A percentile compares a stretch with the other conserved stretches of the same genome.
Evolutionary conservation across 2,888 invertebrate species (phyloP).

Genomic region (Coenonympha arcania): DNA sequence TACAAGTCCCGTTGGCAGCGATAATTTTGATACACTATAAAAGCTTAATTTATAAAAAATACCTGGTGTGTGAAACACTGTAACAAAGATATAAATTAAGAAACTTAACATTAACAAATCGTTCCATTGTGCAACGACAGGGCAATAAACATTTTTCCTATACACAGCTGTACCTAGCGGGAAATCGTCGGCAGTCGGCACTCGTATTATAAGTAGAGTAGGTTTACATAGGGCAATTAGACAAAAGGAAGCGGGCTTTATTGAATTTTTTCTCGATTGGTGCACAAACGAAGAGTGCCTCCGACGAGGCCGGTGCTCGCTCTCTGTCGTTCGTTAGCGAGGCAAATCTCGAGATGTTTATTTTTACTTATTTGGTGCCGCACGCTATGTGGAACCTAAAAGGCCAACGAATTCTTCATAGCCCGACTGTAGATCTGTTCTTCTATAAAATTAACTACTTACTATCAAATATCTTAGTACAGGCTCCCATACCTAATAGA

Average conservation of each 20-base stretch:
- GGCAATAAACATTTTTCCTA: constrained; percentile 40
- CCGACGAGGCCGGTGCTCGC: constrained; percentile 36
- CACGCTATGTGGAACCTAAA: constrained; percentile 28
- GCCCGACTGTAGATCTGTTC: constrained; percentile 21
- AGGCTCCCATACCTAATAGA: too few relatives aligned
- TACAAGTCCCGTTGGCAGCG: too few relatives aligned
- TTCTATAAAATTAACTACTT: too few relatives aligned
- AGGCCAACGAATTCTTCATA: constrained; percentile 16
- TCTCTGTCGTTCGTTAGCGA: constrained; percentile 56
- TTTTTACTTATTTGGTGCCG: constrained; percentile 45
- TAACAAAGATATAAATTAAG: too few relatives aligned
- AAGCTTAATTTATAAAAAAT: too few relatives aligned
- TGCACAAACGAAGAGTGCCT: constrained; percentile 66
- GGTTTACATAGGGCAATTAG: constrained; percentile 67
- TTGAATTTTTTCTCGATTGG: constrained; percentile 71
- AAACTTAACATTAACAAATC: too few relatives aligned
- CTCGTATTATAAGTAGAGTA: constrained; percentile 52
- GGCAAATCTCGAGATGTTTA: constrained; percentile 47
- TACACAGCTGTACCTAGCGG: constrained; percentile 37
- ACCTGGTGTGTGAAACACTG: too few relatives aligned
- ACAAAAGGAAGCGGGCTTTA: constrained; percentile 68
- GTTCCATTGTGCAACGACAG: constrained; percentile 31
- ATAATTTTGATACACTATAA: too few relatives aligned
- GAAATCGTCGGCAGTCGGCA: constrained; percentile 36
- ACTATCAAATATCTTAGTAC: too few relatives aligned